A percentile compares a stretch with the other conserved stretches of the same genome.
Evolutionary conservation across 2,888 invertebrate species (phyloP).

Genomic region (Temnothorax rugatulus): DNA sequence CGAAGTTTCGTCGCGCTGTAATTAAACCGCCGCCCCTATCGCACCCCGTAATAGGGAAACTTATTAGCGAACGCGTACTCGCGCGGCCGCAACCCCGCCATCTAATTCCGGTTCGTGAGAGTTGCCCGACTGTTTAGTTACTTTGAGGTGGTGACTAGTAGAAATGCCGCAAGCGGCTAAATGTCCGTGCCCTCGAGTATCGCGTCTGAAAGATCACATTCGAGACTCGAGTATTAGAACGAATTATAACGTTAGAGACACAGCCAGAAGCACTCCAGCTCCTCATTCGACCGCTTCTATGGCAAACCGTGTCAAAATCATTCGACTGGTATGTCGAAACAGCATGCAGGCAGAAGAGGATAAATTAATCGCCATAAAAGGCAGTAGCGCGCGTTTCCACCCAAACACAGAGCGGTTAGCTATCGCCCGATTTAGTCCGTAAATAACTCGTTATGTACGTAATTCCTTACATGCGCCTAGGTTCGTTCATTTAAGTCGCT

Average conservation of each 20-base stretch:
- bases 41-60: constrained; percentile 32
- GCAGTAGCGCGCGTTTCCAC: not conserved
- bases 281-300: too few species aligned
- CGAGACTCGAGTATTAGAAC: not conserved
- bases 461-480: not conserved
- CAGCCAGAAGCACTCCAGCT: not conserved
- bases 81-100: constrained; percentile 21
- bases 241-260: not conserved
- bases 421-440: constrained; percentile 16
- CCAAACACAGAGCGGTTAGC: constrained; percentile 9
- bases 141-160: constrained; percentile 23
- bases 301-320: not conserved
- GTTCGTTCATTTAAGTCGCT: not conserved
- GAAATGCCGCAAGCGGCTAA: constrained; percentile 6
- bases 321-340: not conserved
- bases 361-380: constrained; percentile 24
- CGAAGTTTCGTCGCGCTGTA: constrained; percentile 14
- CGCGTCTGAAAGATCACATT: constrained; percentile 13
- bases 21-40: constrained; percentile 44
- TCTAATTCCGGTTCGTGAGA: constrained; percentile 6
- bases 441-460: not conserved
- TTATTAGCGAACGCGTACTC: constrained; percentile 37
- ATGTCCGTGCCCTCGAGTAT: not conserved
- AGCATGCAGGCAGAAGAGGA: not conserved
- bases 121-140: constrained; percentile 10